Evolutionary conservation across 2,113 vertebrate species (phyloP), one percentile per base, ranked within the genome.

Genomic region (Salminus brasiliensis): DNA sequence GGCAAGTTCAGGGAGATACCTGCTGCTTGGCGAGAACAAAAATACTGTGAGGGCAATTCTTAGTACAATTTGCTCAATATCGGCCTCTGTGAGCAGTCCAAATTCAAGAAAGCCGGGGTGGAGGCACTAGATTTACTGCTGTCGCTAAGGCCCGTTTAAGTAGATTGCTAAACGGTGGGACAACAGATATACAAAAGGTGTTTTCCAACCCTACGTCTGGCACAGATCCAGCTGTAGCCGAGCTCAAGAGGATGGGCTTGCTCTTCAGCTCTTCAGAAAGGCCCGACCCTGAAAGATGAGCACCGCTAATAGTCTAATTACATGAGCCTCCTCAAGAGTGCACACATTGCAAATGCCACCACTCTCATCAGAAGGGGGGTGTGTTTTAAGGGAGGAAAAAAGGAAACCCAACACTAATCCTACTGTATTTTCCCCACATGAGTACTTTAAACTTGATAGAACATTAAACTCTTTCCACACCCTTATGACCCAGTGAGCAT

Each of bases 291-390:
- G 83, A 82, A 82, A 82, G 79, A 79, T 72, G 83, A 85, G 80
- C 80, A 66, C 30, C 2, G 49, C 80, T 79, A 82, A 82, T 79
- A 81, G 80, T 59, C 80, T 82, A 74, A 82, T 85, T 85, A 85
- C 72, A 76, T 47, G 21, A 75, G 55, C 49, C 72, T 59, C 76
- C 43, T 76, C 66, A 71, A 83, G 67, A 71, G 76, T 57, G 41
- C 63, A 68, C 76, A 74, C 70, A 25, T 27, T 23, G 65, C 65
- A 76, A 76, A 79, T 65, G 79, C 78, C 65, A 77, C 21, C 49
- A n/a, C 43, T 79, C 78, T 76, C 32, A 36, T 34, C 30, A 60
- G 73, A 71, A 80, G 36, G 8, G 27, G 63, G 43, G 29, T 53
- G 21, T 39, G 1, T n/a, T 6, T 10, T 53, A 3, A 0, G 8